Conservation (phyloP, 2,888 invertebrate species). For the Epinotia nisella region DNA sequence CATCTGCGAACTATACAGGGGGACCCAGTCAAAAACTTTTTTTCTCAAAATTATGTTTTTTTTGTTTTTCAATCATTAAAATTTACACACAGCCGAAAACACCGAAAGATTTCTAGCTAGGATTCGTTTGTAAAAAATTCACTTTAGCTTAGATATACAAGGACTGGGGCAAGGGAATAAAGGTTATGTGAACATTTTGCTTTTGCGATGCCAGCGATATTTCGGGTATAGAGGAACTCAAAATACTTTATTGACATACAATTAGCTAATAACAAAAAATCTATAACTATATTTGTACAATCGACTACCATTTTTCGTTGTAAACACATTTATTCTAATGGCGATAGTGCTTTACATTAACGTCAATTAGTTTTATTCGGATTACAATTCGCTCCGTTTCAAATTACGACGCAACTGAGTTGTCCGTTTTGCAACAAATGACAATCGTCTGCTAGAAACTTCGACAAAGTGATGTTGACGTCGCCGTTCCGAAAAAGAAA, state of each 20-base stretch:
- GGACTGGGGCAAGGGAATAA: conserved; percentile 59
- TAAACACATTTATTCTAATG: conserved; percentile 69
- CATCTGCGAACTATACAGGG: conserved; percentile 68
- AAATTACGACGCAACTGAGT: conserved; percentile 1
- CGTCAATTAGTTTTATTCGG: conserved; percentile 46
- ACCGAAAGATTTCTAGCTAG: conserved; percentile 81
- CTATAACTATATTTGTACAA: conserved; percentile 61
- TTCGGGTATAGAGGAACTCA: conserved; percentile 34
- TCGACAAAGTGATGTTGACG: neutral
- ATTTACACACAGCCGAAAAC: conserved; percentile 84
- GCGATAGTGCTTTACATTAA: conserved; percentile 60
- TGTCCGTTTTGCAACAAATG: neutral
- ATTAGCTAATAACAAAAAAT: conserved; percentile 63
- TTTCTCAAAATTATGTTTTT: conserved; percentile 79
- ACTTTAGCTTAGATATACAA: conserved; percentile 67
- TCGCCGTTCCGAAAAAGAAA: neutral
- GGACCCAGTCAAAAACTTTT: conserved; percentile 74
- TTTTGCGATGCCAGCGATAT: conserved; percentile 84
- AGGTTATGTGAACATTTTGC: conserved; percentile 86
- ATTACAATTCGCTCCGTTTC: conserved; percentile 9
- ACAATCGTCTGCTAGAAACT: neutral
- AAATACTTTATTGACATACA: conserved; percentile 51
- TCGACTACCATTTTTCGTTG: conserved; percentile 81
- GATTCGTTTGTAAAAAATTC: conserved; percentile 68
- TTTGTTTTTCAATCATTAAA: conserved; percentile 72